These are phyloP conservation scores for Arctocebus calabarensis DNA, from an alignment of 2,797 vertebrate species.

Conservation along the genomic window DNA sequence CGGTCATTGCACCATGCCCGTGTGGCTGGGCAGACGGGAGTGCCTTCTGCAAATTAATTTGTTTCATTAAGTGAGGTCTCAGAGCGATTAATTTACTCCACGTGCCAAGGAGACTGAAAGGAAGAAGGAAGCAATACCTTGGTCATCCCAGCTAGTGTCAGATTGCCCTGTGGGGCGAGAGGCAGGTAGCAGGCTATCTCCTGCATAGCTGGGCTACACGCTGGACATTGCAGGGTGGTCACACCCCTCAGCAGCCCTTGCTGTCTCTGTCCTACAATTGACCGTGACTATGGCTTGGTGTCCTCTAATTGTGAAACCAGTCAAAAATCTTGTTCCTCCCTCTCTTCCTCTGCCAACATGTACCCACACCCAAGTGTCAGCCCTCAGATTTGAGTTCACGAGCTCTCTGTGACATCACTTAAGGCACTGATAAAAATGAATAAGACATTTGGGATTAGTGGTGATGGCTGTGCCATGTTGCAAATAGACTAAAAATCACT, in stretches of 20 bases:
- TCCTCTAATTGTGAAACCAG: neutral
- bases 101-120: constrained; percentile 31
- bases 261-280: neutral
- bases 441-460: neutral
- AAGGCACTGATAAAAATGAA: constrained; percentile 39
- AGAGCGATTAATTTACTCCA: constrained; percentile 56
- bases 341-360: neutral
- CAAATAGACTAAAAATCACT: neutral
- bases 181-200: neutral
- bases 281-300: neutral
- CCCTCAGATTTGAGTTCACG: constrained; percentile 7
- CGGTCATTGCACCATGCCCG: fast-evolving
- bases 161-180: neutral
- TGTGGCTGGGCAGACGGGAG: neutral
- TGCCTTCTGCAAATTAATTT: constrained; percentile 65
- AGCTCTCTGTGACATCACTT: constrained; percentile 4
- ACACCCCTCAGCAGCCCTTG: neutral
- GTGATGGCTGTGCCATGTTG: neutral
- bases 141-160: constrained; percentile 11
- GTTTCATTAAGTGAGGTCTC: constrained; percentile 70
- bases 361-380: neutral
- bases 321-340: neutral
- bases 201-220: neutral
- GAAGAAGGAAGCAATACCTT: neutral
- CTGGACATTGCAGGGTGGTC: neutral